Base-by-base conservation (phyloP, 2,888 invertebrate species). In the Archips xylosteana region DNA sequence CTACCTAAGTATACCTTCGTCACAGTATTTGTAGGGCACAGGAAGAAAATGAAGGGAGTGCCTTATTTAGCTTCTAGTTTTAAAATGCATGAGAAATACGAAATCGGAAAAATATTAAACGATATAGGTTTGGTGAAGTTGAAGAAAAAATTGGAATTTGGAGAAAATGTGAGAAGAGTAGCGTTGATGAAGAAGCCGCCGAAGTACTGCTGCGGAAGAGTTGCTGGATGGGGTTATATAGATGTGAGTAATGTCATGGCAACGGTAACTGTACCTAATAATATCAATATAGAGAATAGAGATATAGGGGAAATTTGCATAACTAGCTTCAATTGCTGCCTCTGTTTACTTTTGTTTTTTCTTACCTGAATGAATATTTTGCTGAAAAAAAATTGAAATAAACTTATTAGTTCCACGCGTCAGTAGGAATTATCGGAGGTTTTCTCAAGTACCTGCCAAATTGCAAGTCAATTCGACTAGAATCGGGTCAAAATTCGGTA, bases 161-260 rank as follows among this genome's bases (percentile, higher is more conserved):
- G 13, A 1, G 5, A 49, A 10, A 47, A 9, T 1, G 60, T 69
- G 6, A 12, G 34, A 9, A 61, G 68, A 32, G 61, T 61, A 2
- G 49, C 23, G 3, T 10, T 69, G 49, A 61, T 69, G 68, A 60
- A 0, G 6, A 6, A 36, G 1, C 68, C 68, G 9, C 68, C 68
- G 12, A 15, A 54, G 54, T 1, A n/a, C 0, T 12, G 39, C 6
- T 4, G 36, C 3, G 68, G 49, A 0, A 12, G 15, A 13, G 8
- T 69, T 3, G 60, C 68, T 12, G 68, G 68, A 36, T 69, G 68
- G 68, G 68, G 68, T 4, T 32, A 13, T 3, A 59, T 59, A 9
- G 6, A 45, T 45, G 67, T 67, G n/a, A 67, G 67, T 47, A n/a
- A 10, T 23, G 9, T 47, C 23, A 39, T 39, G 6, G 5, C n/a